Evolutionary conservation across 2,113 vertebrate genomes (phyloP).

Genomic region (cattle (Bos taurus)): ARS-UCD2.0 NC_037332.1:48173001-48173500

Average conservation of each 20-base stretch:
- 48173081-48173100: neutral
- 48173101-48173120: neutral
- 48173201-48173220: neutral
- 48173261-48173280: neutral
- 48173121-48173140: neutral
- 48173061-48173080: neutral
- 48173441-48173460: neutral
- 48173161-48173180: neutral
- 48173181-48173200: neutral
- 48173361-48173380: neutral
- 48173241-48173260: neutral
- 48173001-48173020: neutral
- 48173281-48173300: neutral
- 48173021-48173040: constrained; percentile 4
- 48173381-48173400: neutral
- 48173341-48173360: neutral
- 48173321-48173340: neutral
- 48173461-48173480: neutral
- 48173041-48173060: neutral
- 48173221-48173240: neutral
- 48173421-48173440: neutral
- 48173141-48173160: neutral
- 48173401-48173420: neutral
- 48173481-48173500: neutral
- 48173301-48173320: neutral